A percentile compares a stretch with the other conserved stretches of the same genome.
Conservation (phyloP, 2,113 vertebrate species). For the Puntigrus tetrazona region DNA sequence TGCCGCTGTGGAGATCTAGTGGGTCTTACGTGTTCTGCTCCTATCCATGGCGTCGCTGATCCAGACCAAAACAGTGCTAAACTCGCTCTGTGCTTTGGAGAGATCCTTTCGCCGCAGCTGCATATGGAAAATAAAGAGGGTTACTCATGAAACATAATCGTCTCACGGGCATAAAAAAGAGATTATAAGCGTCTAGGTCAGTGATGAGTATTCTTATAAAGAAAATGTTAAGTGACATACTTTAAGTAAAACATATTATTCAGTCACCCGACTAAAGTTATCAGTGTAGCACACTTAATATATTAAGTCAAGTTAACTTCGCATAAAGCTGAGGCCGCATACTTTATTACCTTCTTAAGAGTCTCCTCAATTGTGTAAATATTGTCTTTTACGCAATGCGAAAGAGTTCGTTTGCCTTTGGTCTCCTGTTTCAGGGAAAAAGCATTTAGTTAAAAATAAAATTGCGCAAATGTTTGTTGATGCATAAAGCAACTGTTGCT, state of each 20-base stretch:
- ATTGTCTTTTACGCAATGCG: slow-evolving; percentile 61
- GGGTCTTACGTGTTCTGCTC: slow-evolving; percentile 26
- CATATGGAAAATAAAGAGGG: slow-evolving; percentile 4
- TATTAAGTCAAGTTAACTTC: neutral
- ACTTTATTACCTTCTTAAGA: slow-evolving; percentile 67
- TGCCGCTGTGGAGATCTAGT: neutral
- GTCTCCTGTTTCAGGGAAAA: slow-evolving; percentile 28
- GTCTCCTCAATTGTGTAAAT: slow-evolving; percentile 66
- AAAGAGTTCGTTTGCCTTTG: slow-evolving; percentile 64
- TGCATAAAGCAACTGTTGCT: neutral
- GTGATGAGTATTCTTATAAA: neutral
- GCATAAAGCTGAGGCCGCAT: neutral
- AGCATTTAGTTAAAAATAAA: neutral
- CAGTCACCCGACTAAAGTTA: neutral
- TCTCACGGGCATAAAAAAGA: neutral
- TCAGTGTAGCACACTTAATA: neutral
- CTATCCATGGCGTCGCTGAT: slow-evolving; percentile 69
- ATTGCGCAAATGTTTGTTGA: neutral
- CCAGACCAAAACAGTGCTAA: slow-evolving; percentile 75
- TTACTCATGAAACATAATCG: neutral
- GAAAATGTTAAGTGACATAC: no score
- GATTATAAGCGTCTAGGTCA: neutral
- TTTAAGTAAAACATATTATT: neutral
- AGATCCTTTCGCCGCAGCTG: slow-evolving; percentile 71
- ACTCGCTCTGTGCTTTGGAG: slow-evolving; percentile 72